These are phyloP conservation scores for Talpa occidentalis DNA, from an alignment of 2,113 vertebrate species.

Conservation along the genomic window DNA sequence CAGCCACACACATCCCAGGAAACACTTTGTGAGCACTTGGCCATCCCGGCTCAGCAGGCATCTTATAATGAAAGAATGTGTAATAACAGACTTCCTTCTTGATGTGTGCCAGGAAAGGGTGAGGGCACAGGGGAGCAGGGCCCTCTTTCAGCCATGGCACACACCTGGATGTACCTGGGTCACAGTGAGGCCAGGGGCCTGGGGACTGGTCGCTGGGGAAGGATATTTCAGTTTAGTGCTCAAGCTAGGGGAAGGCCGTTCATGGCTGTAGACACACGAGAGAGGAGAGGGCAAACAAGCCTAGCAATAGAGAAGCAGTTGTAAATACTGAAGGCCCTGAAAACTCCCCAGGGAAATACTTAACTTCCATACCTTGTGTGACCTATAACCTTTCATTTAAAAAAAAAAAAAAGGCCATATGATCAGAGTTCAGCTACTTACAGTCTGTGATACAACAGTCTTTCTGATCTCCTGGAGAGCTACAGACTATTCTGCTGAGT, in stretches of 20 bases:
- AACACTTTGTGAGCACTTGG: constrained; percentile 81
- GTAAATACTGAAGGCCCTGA: neutral
- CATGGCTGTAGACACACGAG: neutral
- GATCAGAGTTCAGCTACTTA: neutral
- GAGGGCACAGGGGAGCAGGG: constrained; percentile 57
- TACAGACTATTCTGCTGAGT: neutral
- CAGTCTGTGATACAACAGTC: neutral
- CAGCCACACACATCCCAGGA: constrained; percentile 73
- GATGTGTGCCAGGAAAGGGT: constrained; percentile 64
- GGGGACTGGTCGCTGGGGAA: neutral
- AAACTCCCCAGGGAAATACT: neutral
- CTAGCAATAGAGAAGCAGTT: neutral
- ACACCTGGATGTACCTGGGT: neutral
- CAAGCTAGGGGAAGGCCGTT: neutral
- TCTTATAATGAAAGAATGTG: constrained; percentile 81
- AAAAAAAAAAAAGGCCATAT: neutral
- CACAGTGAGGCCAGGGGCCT: neutral
- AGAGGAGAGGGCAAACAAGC: neutral
- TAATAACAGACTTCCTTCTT: constrained; percentile 75
- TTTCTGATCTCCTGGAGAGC: neutral
- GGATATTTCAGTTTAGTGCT: neutral
- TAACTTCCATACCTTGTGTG: constrained; percentile 17
- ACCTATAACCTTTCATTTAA: constrained; percentile 39
- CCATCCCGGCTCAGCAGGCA: constrained; percentile 71
- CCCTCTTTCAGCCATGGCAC: constrained; percentile 26